Evolutionary conservation across 2,888 invertebrate genomes (phyloP), one percentile per base, ranked within the genome.

Genomic region (Hypolimnas misippus): DNA sequence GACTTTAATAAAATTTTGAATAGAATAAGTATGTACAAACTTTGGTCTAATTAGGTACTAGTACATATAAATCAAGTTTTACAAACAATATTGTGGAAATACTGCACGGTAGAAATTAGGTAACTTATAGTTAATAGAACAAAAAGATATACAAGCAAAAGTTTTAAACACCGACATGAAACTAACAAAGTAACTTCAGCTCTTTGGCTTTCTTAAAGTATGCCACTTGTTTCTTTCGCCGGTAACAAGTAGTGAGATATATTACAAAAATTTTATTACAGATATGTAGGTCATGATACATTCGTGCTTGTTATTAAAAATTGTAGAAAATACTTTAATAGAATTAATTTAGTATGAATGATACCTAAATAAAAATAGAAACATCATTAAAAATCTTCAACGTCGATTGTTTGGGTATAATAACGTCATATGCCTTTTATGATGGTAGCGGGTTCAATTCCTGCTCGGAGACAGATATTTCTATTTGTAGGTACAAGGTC

Each of bases 171-270:
- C 29, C 38, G 16, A 54, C 42, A 58, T 16, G 25, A 54, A 46
- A 25, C 25, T 49, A 29, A 14, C 29, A 35, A 54, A 60, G 53
- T 60, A 53, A 49, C 17, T 38, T 3, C 12, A 60, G 59, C 53
- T 58, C 33, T 60, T 46, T 60, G 59, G 53, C 29, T 53, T 29
- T 46, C 59, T 38, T 60, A 16, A 46, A 54, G 53, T 46, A 46
- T 60, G 35, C 53, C 35, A 46, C 59, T 54, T 60, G 46, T 60
- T 53, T 46, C 59, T 44, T 52, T 53, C 35, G 52, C 38, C 40
- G 51, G 31, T 59, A 59, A 52, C 33, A 58, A 58, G 33, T 40
- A 31, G 40, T 40, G 42, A 33, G 31, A 33, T 58, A 52, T 49
- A 29, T 49, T 14, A 21, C 4, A 25, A 21, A 21, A 5, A 4